Evolutionary conservation across 2,888 invertebrate species (phyloP).

Genomic region (Galerucella calmariensis): DNA sequence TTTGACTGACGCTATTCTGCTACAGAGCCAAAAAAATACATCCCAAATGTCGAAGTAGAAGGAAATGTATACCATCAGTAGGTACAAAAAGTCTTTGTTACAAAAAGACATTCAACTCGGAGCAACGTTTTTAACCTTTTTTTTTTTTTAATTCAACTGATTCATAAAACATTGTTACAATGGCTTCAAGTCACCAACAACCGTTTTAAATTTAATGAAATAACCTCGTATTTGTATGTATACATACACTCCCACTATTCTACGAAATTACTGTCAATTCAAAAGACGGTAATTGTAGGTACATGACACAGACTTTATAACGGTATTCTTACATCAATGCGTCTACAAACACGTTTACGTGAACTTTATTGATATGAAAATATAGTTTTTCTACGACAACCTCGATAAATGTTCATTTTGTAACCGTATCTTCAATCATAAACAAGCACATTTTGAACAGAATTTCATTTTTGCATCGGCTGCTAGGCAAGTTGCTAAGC

Average conservation of each 20-base stretch:
- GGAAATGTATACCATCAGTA: too few relatives aligned
- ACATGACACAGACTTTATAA: background rate
- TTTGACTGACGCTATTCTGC: too few relatives aligned
- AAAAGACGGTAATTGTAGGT: background rate
- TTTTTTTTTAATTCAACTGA: background rate
- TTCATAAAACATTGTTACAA: background rate
- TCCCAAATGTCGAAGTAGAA: too few relatives aligned
- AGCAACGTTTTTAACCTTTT: background rate
- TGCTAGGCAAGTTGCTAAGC: too few relatives aligned
- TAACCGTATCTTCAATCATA: too few relatives aligned
- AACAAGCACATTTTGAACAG: too few relatives aligned
- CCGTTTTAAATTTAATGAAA: background rate
- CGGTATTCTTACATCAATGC: background rate
- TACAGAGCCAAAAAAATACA: too few relatives aligned
- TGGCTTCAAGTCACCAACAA: background rate
- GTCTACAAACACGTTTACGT: background rate
- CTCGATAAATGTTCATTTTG: too few relatives aligned
- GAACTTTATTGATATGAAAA: background rate
- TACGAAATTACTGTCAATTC: background rate
- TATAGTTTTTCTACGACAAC: too few relatives aligned
- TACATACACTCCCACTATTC: slow-evolving; percentile 16
- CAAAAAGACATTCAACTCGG: too few relatives aligned
- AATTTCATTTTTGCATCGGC: too few relatives aligned
- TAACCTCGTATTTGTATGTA: background rate
- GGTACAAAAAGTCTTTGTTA: too few relatives aligned